Evolutionary conservation across 1,140 invertebrate genomes (phyloP), one percentile per base, ranked within the genome.

Genomic region (Chionoecetes opilio): DNA sequence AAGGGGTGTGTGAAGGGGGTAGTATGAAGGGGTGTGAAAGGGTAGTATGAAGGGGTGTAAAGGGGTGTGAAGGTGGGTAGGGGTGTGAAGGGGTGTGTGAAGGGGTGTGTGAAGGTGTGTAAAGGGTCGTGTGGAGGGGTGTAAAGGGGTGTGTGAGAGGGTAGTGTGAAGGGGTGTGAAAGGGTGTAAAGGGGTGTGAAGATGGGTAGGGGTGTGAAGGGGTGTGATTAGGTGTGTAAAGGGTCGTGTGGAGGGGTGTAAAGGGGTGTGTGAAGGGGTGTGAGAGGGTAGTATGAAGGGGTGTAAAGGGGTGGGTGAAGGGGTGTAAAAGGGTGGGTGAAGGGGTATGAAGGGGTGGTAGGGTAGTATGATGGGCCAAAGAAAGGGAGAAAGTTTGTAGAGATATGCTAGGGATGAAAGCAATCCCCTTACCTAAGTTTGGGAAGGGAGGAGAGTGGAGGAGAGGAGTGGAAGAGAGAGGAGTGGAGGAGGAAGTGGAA

Each of bases 151-250:
- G n/a, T n/a, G n/a, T n/a, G n/a, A n/a, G n/a, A n/a, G n/a, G n/a
- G n/a, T n/a, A n/a, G n/a, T n/a, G n/a, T 97, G 96, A 94, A 96
- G 94, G 92, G n/a, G 89, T 90, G 91, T 91, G 41, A 92, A 91
- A 87, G 92, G 1, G 21, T 17, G 2, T 17, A 37, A n/a, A 11
- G 41, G 17, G 34, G 41, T 84, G 34, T 85, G 38, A 32, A n/a
- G 38, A 17, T 53, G 46, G 5, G 63, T 75, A n/a, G 3, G 41
- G 21, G 32, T n/a, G 31, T 6, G 41, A 21, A 26, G 32, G 41
- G 8, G 35, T 17, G 14, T 31, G 29, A 35, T n/a, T n/a, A n/a
- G n/a, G n/a, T n/a, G n/a, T n/a, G n/a, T n/a, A n/a, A n/a, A n/a
- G n/a, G n/a, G n/a, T n/a, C n/a, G n/a, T n/a, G n/a, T n/a, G n/a